Evolutionary conservation across 2,113 vertebrate species (phyloP), one percentile per base, ranked within the genome.

Genomic region (Sprattus sprattus): DNA sequence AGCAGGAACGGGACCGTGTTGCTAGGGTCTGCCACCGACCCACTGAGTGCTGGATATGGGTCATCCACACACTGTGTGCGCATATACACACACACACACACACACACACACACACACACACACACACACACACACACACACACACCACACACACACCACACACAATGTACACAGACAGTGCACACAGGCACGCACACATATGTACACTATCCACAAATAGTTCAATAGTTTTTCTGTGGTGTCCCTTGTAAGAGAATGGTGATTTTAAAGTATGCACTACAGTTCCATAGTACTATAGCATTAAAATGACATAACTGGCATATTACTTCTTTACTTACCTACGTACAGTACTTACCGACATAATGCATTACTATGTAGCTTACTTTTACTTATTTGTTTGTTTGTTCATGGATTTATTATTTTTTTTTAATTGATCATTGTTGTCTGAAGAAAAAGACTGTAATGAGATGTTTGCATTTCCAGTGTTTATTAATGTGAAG

Each of bases 11-110:
- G 25, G 71, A 78, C 71, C 28, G 4, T 16, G 71, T 13, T 78
- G 71, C 28, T 15, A 10, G 71, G 71, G 25, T 78, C 71, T 78
- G 25, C 28, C 71, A 39, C 71, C 39, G 71, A 78, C 71, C 71
- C 71, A 78, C 10, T 78, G 71, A 78, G 71, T 39, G 71, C 71
- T 4, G 52, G 83, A 87, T 87, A 75, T 87, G 86, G 86, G 86
- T 87, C 86, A 87, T 18, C 13, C 86, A 60, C 54, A 60, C 54
- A 22, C 52, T 54, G 52, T 20, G 20, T 6, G 18, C 18, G 6
- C 71, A 78, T 18, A 78, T 11, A 78, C 71, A 78, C 71, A 78
- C 32, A 78, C 32, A 32, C 4, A 8, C 64, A 71, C 25, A 28
- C 25, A 28, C 64, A 32, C 64, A 32, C n/a, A 32, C 64, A 71